Evolutionary conservation across 2,113 vertebrate genomes (phyloP), one percentile per base, ranked within the genome.

Genomic region (Willisornis vidua): DNA sequence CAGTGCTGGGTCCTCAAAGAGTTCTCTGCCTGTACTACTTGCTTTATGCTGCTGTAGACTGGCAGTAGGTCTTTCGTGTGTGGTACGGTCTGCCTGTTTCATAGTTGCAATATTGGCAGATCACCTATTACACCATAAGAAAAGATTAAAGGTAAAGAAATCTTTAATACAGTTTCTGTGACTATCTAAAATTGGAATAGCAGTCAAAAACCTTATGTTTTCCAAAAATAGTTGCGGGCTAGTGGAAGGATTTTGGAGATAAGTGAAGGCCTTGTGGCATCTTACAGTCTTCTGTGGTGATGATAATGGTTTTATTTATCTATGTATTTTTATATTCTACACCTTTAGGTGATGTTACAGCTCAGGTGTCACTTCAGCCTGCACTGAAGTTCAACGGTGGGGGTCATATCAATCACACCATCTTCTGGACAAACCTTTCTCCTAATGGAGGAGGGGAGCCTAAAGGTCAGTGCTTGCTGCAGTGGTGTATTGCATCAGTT

Each of bases 371-470:
- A 26, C 98, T 99, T 71, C 99, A 99, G 78, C 97, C 98, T 67
- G 99, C 99, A 10, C 87, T 99, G 65, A 99, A 95, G 94, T 99
- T 99, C 96, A 99, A 99, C 39, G 99, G 99, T 23, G 99, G 99
- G 28, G 99, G 99, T 46, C 99, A 99, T 77, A 98, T 99, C 96
- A 99, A 99, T 95, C 99, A 99, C 79, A 98, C 90, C n/a, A 99
- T 99, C 87, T 99, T 99, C 98, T 99, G 99, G 99, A 99, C 99
- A 54, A 99, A 99, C 94, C 98, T 99, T 76, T 99, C 99, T 82
- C 99, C 99, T 26, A 98, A 97, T 13, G 98, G 99, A 72, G 99
- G 99, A 68, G 98, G 99, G 39, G 99, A 99, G 67, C 99, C 99
- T 84, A 98, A 98, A 98, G 99, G 99, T 99, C 48, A 96, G 98